Base-by-base conservation (phyloP, 2,888 invertebrate species). In the Hecatera dysodea region DNA sequence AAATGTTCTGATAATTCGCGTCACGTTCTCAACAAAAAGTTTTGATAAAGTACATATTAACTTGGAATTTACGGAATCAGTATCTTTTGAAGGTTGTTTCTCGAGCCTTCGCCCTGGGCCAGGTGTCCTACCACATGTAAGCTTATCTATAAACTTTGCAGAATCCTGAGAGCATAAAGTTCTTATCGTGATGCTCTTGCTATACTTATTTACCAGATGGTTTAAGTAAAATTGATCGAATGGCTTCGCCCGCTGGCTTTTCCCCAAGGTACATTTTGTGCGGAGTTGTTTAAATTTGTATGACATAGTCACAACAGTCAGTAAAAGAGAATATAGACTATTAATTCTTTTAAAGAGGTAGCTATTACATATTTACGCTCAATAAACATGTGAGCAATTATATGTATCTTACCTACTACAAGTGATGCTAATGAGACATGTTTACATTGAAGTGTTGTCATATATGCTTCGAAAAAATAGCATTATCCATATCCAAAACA, bases 41-140 rank as follows among this genome's bases (percentile, higher is more conserved):
- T 90, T 87, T 87, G 83, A 78, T 84, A 62, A 80, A 83, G 83
- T 88, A 86, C 81, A 80, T 84, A 76, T 67, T 75, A 65, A 52
- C 68, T 61, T 67, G 50, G 61, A 59, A 66, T 68, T 57, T 52
- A 24, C 44, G 36, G 52, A 68, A 68, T 60, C 56, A 53, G 52
- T 66, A 56, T 72, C 36, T 62, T 52, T 73, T 65, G 50, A 64
- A 60, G 39, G 48, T 66, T 48, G n/a, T 59, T 48, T 48, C 17
- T 68, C 11, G 52, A 33, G 36, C 39, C 22, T 5, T 29, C 19
- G 48, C 42, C 33, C 11, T 67, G 12, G 48, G 55, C 42, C 36
- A 67, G 55, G 60, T 60, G 42, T 22, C 12, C 27, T 50, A 17
- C 22, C 22, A n/a, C 36, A 36, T 27, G 53, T 39, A 27, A 15